Conservation (phyloP, 2,888 invertebrate genomes). For the Dynastes tityus region DNA sequence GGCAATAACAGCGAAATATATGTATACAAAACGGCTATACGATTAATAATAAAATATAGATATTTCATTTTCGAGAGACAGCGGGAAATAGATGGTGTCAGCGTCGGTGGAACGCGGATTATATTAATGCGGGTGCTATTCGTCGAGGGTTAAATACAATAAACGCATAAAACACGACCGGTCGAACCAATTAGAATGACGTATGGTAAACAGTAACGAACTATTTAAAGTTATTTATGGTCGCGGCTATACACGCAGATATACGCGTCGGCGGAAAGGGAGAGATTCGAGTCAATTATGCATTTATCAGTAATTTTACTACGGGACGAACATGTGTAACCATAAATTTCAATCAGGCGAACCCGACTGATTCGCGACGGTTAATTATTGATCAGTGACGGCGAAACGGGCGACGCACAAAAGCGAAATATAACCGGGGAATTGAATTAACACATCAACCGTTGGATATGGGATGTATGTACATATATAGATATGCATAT, state of each 20-base stretch:
- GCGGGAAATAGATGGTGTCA: too few species aligned
- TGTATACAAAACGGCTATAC: background rate
- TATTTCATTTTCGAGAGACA: constrained; percentile 3
- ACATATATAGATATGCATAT: too few species aligned
- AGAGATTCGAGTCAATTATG: constrained; percentile 33
- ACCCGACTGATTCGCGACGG: constrained; percentile 52
- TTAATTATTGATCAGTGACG: constrained; percentile 52
- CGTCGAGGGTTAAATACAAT: background rate
- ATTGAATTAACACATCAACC: constrained; percentile 51
- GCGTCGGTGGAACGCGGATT: background rate
- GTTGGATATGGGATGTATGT: background rate
- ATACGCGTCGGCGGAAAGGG: too few species aligned
- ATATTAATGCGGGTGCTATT: constrained; percentile 18
- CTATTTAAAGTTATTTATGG: constrained; percentile 49
- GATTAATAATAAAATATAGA: constrained; percentile 9
- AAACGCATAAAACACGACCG: constrained; percentile 5
- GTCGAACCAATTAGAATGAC: constrained; percentile 46
- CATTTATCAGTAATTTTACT: constrained; percentile 50
- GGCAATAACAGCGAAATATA: background rate
- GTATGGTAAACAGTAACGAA: constrained; percentile 38
- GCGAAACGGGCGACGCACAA: background rate
- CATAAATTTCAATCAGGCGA: constrained; percentile 54
- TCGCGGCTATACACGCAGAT: background rate
- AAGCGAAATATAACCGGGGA: constrained; percentile 51
- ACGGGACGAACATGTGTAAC: constrained; percentile 46